These are phyloP conservation scores for Cynodonichthys magdalenae DNA, from an alignment of 2,797 vertebrate species.

Conservation along the genomic window DNA sequence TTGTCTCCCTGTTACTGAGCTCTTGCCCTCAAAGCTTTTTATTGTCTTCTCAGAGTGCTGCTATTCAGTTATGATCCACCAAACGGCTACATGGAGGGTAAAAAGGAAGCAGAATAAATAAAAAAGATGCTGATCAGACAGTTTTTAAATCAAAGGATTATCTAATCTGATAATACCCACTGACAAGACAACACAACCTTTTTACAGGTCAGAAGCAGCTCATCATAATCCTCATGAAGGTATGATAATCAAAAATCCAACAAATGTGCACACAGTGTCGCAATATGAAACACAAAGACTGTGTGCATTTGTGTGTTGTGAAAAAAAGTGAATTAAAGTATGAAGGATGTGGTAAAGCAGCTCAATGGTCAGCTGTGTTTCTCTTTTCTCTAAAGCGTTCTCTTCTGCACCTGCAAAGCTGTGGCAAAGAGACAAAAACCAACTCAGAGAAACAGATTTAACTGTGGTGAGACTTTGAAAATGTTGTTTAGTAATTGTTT, in stretches of 20 bases:
- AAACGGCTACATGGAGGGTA: constrained; percentile 16
- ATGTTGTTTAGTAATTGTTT: background rate
- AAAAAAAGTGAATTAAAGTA: constrained; percentile 22
- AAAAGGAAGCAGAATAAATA: constrained; percentile 23
- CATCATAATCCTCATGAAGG: constrained; percentile 45
- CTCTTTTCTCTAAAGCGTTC: constrained; percentile 40
- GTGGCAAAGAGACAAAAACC: constrained; percentile 19
- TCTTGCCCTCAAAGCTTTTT: constrained; percentile 17
- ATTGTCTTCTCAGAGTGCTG: constrained; percentile 13
- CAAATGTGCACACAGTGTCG: constrained; percentile 16
- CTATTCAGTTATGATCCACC: constrained; percentile 43
- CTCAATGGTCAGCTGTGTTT: constrained; percentile 55
- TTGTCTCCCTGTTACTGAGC: constrained; percentile 3
- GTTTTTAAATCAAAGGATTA: constrained; percentile 63
- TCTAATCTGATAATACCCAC: constrained; percentile 66
- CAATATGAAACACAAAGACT: constrained; percentile 26
- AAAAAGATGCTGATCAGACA: constrained; percentile 58
- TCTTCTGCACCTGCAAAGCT: constrained; percentile 51
- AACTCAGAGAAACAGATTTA: background rate
- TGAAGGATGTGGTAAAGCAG: constrained; percentile 60
- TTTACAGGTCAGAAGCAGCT: constrained; percentile 49
- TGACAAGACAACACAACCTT: constrained; percentile 49
- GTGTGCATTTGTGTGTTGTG: constrained; percentile 8
- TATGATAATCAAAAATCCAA: constrained; percentile 48
- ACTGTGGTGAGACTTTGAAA: constrained; percentile 1